These are phyloP conservation scores for Chaetops frenatus DNA, from an alignment of 2,113 vertebrate genomes.

Conservation along the genomic window DNA sequence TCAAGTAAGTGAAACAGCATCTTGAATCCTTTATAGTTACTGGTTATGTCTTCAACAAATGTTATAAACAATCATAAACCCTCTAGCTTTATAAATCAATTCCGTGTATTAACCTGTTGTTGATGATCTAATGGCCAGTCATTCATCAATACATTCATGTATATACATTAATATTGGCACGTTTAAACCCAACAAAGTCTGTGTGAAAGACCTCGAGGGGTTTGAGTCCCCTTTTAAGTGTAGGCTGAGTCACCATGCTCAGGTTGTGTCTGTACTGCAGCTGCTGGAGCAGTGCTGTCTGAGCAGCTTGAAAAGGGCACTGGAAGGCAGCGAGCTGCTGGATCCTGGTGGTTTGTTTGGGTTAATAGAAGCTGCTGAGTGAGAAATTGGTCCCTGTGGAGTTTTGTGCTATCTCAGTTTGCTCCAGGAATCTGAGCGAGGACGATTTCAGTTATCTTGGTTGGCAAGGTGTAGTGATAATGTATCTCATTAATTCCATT, in stretches of 20 bases:
- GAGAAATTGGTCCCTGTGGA: neutral
- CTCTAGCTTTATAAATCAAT: neutral
- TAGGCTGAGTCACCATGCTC: rapidly evolving
- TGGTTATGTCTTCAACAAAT: neutral
- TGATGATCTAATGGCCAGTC: neutral
- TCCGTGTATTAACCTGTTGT: neutral
- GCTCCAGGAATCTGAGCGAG: neutral
- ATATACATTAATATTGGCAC: neutral
- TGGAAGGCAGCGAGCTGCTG: neutral
- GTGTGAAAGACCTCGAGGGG: neutral
- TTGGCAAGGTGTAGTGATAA: neutral
- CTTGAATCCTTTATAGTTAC: neutral
- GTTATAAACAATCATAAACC: neutral
- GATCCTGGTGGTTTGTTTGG: neutral
- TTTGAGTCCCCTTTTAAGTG: neutral
- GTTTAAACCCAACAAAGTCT: too few relatives aligned
- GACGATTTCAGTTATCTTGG: neutral
- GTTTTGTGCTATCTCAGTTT: neutral
- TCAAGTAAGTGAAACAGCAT: neutral
- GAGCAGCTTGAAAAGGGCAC: neutral
- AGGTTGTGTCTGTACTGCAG: neutral
- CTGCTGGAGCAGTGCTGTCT: neutral
- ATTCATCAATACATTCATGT: neutral
- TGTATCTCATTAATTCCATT: neutral
- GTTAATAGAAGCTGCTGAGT: neutral